These are phyloP conservation scores for Agriopis aurantiaria DNA, from an alignment of 2,888 invertebrate genomes.

Conservation along the genomic window DNA sequence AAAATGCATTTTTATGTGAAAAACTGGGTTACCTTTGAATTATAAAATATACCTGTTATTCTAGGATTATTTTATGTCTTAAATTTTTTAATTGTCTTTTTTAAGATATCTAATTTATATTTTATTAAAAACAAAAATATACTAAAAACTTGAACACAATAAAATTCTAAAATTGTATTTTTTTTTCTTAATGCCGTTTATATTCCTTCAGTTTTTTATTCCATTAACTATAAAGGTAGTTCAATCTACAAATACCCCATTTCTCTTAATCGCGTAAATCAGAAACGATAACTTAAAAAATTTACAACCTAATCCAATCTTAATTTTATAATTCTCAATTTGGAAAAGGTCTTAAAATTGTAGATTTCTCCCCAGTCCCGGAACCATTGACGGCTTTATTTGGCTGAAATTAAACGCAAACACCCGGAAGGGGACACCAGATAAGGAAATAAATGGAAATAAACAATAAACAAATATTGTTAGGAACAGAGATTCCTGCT, in stretches of 20 bases:
- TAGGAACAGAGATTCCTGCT: conserved; percentile 12
- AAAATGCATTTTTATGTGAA: neutral
- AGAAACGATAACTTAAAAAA: neutral
- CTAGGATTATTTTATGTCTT: too few relatives aligned
- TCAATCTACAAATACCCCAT: neutral
- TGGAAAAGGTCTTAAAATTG: conserved; percentile 20
- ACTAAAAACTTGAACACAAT: too few relatives aligned
- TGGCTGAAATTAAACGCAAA: conserved; percentile 56
- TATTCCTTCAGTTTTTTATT: too few relatives aligned
- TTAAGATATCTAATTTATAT: too few relatives aligned
- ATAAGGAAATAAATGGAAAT: conserved; percentile 31
- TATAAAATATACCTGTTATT: neutral
- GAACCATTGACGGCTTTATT: conserved; percentile 50
- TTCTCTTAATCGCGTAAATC: neutral
- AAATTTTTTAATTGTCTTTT: too few relatives aligned
- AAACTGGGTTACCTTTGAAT: neutral
- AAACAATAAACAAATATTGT: conserved; percentile 36
- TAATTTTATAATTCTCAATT: neutral
- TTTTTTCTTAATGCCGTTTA: too few relatives aligned
- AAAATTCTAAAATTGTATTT: too few relatives aligned
- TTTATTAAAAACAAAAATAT: too few relatives aligned
- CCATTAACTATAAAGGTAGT: too few relatives aligned
- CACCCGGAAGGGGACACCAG: conserved; percentile 41
- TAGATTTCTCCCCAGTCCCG: conserved; percentile 45
- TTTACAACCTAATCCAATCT: neutral